Evolutionary conservation across 2,888 invertebrate genomes (phyloP).

Genomic region (Dynastes hyllus): DNA sequence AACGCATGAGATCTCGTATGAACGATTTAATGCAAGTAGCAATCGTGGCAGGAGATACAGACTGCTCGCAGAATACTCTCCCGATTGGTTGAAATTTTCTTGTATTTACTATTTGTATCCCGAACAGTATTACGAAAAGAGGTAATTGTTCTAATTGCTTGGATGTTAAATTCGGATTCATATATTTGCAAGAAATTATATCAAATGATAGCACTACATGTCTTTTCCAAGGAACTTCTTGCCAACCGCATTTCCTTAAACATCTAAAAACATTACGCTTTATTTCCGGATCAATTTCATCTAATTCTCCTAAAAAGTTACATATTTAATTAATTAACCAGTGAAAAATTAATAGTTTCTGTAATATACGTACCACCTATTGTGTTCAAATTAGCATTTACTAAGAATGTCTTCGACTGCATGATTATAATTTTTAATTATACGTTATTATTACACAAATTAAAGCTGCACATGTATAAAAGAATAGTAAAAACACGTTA

Average conservation of each 20-base stretch:
- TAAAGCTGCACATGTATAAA: not conserved
- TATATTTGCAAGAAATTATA: constrained; percentile 24
- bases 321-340: not conserved
- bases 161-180: constrained; percentile 4
- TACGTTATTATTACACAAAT: not conserved
- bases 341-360: not conserved
- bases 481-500: not conserved
- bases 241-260: constrained; percentile 47
- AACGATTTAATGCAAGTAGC: constrained; percentile 52
- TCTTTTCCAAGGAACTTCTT: constrained; percentile 37
- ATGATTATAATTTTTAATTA: not conserved
- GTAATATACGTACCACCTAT: not conserved
- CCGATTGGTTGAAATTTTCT: constrained; percentile 43
- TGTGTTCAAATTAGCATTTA: constrained; percentile 37
- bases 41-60: constrained; percentile 32
- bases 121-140: constrained; percentile 17
- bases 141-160: constrained; percentile 8
- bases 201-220: constrained; percentile 36
- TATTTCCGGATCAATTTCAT: constrained; percentile 46
- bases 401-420: constrained; percentile 7
- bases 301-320: constrained; percentile 28
- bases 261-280: constrained; percentile 44
- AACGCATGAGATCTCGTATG: constrained; percentile 51
- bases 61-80: constrained; percentile 18
- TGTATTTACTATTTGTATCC: constrained; percentile 41